Conservation (phyloP, 1,140 invertebrate genomes). For the Medauroidea extradentata region DNA sequence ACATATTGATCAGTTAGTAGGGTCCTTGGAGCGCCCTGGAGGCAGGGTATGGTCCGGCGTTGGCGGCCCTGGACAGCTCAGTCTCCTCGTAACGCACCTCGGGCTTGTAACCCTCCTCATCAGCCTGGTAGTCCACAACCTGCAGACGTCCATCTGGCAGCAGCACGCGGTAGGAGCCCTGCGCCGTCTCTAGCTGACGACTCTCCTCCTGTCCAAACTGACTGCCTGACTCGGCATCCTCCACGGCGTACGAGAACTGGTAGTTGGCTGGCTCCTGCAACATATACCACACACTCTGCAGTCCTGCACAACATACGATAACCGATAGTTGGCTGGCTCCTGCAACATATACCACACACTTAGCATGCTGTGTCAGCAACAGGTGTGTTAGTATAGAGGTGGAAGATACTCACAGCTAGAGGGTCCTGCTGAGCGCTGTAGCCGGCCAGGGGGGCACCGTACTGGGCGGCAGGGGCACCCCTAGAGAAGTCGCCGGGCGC, state of each 20-base stretch:
- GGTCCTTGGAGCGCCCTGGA: not conserved
- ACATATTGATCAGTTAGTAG: no score
- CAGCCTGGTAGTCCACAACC: constrained; percentile 78
- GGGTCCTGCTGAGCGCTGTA: constrained; percentile 3
- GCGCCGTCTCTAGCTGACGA: constrained; percentile 70
- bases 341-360: not conserved
- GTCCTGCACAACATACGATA: no score
- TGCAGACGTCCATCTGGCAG: constrained; percentile 82
- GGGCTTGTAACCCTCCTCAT: constrained; percentile 75
- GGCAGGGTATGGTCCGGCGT: constrained; percentile 1
- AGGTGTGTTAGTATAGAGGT: not conserved
- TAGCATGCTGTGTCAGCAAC: no score
- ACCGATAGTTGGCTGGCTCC: no score
- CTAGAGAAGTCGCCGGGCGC: not conserved
- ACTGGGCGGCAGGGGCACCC: not conserved
- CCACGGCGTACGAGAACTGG: constrained; percentile 79
- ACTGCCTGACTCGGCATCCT: constrained; percentile 68
- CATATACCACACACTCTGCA: not conserved
- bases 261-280: constrained; percentile 68
- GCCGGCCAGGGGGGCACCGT: constrained; percentile 1
- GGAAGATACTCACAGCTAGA: not conserved
- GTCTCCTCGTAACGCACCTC: constrained; percentile 69
- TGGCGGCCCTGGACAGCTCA: not conserved
- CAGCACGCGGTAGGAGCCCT: constrained; percentile 78
- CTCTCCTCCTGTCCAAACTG: constrained; percentile 78